Evolutionary conservation across 2,113 vertebrate species (phyloP).

Genomic region (Chinchilla lanigera): DNA sequence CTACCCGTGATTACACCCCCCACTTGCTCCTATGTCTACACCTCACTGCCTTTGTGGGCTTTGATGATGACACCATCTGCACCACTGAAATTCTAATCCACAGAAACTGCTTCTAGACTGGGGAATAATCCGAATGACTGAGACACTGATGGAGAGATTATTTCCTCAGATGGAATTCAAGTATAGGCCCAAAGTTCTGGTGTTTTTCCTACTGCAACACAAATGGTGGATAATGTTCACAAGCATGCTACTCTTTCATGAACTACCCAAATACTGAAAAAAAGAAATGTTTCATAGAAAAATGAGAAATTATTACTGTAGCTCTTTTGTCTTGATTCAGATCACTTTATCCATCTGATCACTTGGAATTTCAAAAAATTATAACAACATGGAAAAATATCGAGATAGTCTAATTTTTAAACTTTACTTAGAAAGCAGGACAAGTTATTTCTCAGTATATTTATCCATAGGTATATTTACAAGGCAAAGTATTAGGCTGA

Average conservation of each 20-base stretch:
- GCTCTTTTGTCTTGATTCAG: not conserved
- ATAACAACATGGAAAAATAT: not conserved
- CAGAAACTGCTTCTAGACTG: not conserved
- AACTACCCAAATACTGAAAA: not conserved
- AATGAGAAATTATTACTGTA: not conserved
- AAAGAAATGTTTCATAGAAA: not conserved
- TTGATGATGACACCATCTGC: not conserved
- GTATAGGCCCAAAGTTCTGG: not conserved
- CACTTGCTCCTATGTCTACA: not conserved
- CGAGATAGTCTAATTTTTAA: not conserved
- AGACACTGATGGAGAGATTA: not conserved
- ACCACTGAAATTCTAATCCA: not conserved
- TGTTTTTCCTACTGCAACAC: not conserved
- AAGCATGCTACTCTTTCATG: not conserved
- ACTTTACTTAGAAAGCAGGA: constrained; percentile 16
- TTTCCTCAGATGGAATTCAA: not conserved
- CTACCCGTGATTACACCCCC: not conserved
- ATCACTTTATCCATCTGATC: not conserved
- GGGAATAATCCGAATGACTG: not conserved
- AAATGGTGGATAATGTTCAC: not conserved
- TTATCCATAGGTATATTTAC: not conserved
- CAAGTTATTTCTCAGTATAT: not conserved
- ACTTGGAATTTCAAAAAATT: constrained; percentile 24
- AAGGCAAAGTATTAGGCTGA: not conserved
- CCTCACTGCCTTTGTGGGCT: not conserved